These are phyloP conservation scores for Odontocerum albicorne DNA, from an alignment of 2,888 invertebrate genomes.

Conservation along the genomic window DNA sequence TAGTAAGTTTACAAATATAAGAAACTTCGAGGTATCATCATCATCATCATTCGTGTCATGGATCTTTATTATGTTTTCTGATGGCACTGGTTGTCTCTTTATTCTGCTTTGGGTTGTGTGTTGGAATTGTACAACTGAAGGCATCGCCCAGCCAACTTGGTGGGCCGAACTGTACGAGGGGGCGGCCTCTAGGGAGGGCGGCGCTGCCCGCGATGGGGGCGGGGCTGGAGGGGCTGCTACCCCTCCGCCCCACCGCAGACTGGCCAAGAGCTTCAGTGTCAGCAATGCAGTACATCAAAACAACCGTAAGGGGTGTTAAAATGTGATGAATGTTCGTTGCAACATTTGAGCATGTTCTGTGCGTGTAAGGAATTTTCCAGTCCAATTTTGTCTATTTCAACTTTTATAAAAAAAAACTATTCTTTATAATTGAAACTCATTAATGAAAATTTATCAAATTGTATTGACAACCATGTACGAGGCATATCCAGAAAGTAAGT, in stretches of 20 bases:
- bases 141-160: slow-evolving; percentile 53
- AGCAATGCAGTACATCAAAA: slow-evolving; percentile 51
- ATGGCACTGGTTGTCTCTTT: too few relatives aligned
- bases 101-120: slow-evolving; percentile 10
- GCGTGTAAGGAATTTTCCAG: too few relatives aligned
- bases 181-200: slow-evolving; percentile 46
- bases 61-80: too few relatives aligned
- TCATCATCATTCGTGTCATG: too few relatives aligned
- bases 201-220: slow-evolving; percentile 43
- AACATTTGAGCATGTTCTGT: not conserved
- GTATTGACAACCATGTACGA: too few relatives aligned
- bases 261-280: slow-evolving; percentile 89
- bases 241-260: slow-evolving; percentile 83
- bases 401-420: too few relatives aligned
- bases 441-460: too few relatives aligned
- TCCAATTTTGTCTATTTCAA: too few relatives aligned
- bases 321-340: slow-evolving; percentile 1
- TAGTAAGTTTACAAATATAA: too few relatives aligned
- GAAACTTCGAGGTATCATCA: too few relatives aligned
- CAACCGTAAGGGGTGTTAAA: slow-evolving; percentile 32
- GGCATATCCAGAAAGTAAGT: too few relatives aligned
- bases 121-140: slow-evolving; percentile 39
- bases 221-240: slow-evolving; percentile 69
- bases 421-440: too few relatives aligned
- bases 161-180: slow-evolving; percentile 53